Evolutionary conservation across 2,888 invertebrate genomes (phyloP).

Genomic region (Eilema depressum): DNA sequence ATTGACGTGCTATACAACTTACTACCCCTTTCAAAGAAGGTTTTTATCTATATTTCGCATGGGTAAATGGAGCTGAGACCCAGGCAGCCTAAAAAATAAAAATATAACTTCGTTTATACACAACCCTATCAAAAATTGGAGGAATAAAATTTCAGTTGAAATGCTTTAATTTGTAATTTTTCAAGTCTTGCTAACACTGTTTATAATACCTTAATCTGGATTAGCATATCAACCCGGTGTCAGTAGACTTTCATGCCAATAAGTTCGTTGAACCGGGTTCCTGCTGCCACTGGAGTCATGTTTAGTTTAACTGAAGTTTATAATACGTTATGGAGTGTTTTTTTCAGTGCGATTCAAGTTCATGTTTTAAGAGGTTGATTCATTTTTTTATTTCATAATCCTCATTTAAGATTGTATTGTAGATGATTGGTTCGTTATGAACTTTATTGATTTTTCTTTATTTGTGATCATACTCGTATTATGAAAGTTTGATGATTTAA

Average conservation of each 20-base stretch:
- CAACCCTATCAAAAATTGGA: conserved; percentile 23
- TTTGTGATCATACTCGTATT: no score
- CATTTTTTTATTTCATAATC: not conserved
- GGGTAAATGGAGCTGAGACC: no score
- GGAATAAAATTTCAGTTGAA: conserved; percentile 22
- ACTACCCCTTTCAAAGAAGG: no score
- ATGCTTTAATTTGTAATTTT: conserved; percentile 39
- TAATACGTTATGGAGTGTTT: conserved; percentile 10
- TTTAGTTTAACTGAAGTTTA: not conserved
- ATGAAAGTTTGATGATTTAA: no score
- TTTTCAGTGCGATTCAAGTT: conserved; percentile 1
- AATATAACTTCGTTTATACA: not conserved
- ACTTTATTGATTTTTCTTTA: no score
- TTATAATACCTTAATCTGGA: conserved; percentile 38
- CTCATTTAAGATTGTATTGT: no score
- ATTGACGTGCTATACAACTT: no score
- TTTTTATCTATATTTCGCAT: no score
- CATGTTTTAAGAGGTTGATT: not conserved
- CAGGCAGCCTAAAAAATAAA: not conserved
- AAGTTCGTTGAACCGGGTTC: conserved; percentile 14
- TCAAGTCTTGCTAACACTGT: conserved; percentile 22
- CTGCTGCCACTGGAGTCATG: conserved; percentile 1
- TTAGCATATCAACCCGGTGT: conserved; percentile 32
- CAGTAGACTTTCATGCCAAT: conserved; percentile 4
- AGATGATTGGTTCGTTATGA: no score